A percentile compares a stretch with the other conserved stretches of the same genome.
Conservation (phyloP, 2,113 vertebrate genomes). For the Microtus pennsylvanicus region DNA sequence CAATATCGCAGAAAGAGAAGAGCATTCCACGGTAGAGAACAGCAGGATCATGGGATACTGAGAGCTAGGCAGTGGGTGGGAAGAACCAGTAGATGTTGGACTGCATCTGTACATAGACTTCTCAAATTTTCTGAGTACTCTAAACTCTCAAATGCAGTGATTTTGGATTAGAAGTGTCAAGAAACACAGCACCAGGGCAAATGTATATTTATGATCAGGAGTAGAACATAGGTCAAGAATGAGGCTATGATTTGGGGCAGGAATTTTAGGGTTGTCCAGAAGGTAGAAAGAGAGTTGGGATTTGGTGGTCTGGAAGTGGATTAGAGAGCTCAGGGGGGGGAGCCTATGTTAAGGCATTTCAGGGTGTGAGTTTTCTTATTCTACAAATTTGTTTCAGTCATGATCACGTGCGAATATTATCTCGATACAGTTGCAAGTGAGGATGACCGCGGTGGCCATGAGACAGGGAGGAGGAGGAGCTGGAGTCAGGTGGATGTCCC, state of each 20-base stretch:
- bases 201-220: neutral
- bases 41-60: neutral
- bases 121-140: neutral
- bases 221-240: neutral
- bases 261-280: neutral
- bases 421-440: neutral
- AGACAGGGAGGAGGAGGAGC: neutral
- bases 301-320: neutral
- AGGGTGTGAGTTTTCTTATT: neutral
- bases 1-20: constrained; percentile 21
- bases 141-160: neutral
- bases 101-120: neutral
- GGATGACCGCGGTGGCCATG: neutral
- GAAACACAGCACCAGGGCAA: neutral
- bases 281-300: neutral
- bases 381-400: neutral
- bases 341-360: neutral
- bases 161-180: neutral
- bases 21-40: neutral
- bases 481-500: neutral
- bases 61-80: neutral
- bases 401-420: neutral
- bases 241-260: neutral
- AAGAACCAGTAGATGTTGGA: neutral
- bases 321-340: neutral